Percentiles rank a stretch among this genome's conserved stretches.
These are phyloP conservation scores for Papilio demoleus DNA, from an alignment of 2,888 invertebrate species.

Conservation along the genomic window DNA sequence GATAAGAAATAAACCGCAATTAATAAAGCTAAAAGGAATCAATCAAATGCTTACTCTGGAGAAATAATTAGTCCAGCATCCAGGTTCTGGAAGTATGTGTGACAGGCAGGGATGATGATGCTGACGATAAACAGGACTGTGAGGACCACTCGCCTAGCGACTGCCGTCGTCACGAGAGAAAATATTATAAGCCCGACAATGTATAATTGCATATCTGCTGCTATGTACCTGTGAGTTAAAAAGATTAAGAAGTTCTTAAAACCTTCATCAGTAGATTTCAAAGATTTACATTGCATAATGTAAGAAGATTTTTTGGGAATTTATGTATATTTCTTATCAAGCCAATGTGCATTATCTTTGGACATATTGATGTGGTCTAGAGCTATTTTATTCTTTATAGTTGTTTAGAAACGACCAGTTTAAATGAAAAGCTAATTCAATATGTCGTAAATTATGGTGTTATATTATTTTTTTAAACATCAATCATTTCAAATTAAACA, in stretches of 20 bases:
- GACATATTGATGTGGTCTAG: no score
- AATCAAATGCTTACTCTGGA: constrained; percentile 52
- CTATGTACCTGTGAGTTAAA: constrained; percentile 45
- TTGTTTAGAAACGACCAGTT: no score
- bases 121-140: constrained; percentile 47
- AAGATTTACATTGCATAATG: no score
- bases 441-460: no score
- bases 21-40: no score
- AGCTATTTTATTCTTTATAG: no score
- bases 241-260: neutral
- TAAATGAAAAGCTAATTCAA: no score
- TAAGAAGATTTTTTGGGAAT: no score
- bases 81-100: constrained; percentile 56
- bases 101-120: constrained; percentile 49
- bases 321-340: no score
- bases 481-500: neutral
- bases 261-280: no score
- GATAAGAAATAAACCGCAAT: no score
- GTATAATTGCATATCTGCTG: constrained; percentile 57
- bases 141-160: constrained; percentile 45
- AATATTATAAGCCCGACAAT: constrained; percentile 50
- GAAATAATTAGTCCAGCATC: constrained; percentile 52
- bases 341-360: no score
- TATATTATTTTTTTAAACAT: neutral
- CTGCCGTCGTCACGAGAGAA: constrained; percentile 43